Percentiles rank a stretch among this genome's conserved stretches.
Conservation (phyloP, 2,888 invertebrate species). For the Euzophera pinguis region DNA sequence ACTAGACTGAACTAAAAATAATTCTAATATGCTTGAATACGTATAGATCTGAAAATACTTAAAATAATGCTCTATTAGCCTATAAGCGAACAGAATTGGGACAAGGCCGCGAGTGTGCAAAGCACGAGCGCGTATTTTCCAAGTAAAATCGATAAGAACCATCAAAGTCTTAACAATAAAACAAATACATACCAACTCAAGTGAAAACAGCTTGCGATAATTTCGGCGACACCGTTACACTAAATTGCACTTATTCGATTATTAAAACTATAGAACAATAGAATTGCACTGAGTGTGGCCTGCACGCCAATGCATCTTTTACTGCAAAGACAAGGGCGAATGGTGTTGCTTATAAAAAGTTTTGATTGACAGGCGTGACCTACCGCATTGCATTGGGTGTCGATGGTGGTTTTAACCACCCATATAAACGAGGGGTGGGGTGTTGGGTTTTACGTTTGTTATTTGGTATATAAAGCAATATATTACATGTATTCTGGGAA, state of each 20-base stretch:
- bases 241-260: slow-evolving; percentile 34
- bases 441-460: background rate
- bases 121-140: slow-evolving; percentile 52
- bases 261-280: slow-evolving; percentile 40
- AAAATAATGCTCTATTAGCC: slow-evolving; percentile 19
- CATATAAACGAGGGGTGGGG: background rate
- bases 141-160: slow-evolving; percentile 67
- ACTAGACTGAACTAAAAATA: too few species aligned
- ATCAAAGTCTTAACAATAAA: slow-evolving; percentile 30
- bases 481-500: too few species aligned
- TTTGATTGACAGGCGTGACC: slow-evolving; percentile 19
- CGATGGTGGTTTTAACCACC: background rate
- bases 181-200: slow-evolving; percentile 45
- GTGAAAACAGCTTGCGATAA: slow-evolving; percentile 60
- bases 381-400: background rate
- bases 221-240: slow-evolving; percentile 26
- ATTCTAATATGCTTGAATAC: background rate
- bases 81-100: slow-evolving; percentile 50
- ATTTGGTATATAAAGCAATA: too few species aligned
- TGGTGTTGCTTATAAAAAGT: slow-evolving; percentile 37
- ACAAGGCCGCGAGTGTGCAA: slow-evolving; percentile 60
- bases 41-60: background rate
- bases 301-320: slow-evolving; percentile 57
- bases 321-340: slow-evolving; percentile 44
- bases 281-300: slow-evolving; percentile 43